These are phyloP conservation scores for Drosophila sturtevanti DNA, from an alignment of 1,140 invertebrate genomes.

Conservation along the genomic window DNA sequence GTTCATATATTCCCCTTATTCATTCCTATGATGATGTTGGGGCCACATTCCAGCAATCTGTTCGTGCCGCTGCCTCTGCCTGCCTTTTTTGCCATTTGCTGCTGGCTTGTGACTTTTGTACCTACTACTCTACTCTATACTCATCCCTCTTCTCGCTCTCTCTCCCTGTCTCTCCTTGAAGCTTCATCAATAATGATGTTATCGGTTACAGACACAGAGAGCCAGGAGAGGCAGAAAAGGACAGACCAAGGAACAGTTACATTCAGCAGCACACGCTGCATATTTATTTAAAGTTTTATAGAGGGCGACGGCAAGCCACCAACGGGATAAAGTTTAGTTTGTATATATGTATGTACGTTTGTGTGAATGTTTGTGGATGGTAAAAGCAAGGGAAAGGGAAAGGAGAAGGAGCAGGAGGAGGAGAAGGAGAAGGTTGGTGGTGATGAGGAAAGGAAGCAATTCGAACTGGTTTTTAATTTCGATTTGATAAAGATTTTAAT, in stretches of 20 bases:
- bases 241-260: constrained; percentile 11
- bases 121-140: constrained; percentile 19
- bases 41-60: constrained; percentile 76
- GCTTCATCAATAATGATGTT: constrained; percentile 81
- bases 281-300: constrained; percentile 81
- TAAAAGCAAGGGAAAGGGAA: not conserved
- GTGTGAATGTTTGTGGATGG: not conserved
- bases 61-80: constrained; percentile 51
- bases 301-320: constrained; percentile 39
- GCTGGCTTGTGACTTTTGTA: constrained; percentile 56
- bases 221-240: constrained; percentile 31
- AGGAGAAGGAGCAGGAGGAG: not conserved
- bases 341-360: not conserved
- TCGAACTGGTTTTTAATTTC: constrained; percentile 76
- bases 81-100: constrained; percentile 60
- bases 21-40: constrained; percentile 25
- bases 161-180: constrained; percentile 26
- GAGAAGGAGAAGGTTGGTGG: not conserved
- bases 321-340: constrained; percentile 38
- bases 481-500: constrained; percentile 80
- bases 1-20: not conserved
- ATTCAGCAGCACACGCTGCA: constrained; percentile 61
- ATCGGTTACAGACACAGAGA: constrained; percentile 70
- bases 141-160: constrained; percentile 44
- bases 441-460: constrained; percentile 61